Base-by-base conservation (phyloP, 2,888 invertebrate species). In the Alentia gelatinosa region DNA sequence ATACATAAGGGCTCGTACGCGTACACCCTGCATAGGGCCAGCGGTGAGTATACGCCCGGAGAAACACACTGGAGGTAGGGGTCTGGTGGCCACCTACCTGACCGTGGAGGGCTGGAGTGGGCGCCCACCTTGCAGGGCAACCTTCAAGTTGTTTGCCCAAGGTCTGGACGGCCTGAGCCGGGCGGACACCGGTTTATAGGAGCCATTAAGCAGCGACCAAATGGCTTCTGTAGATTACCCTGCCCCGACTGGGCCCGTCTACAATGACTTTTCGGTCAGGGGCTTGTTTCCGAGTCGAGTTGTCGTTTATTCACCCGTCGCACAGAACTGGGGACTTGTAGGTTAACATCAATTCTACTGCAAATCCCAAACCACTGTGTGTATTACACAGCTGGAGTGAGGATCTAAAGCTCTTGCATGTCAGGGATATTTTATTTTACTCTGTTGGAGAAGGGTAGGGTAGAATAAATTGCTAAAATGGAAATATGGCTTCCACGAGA, bases 81-180 rank as follows among this genome's bases (percentile, higher is more conserved):
- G 3, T 26, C 68, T 68, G 30, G 4, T 30, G 0, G 30, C 68
- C 33, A 4, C 33, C 30, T 26, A 1, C 68, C 33, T 26, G 3
- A 12, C 68, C 19, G 23, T n/a, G 19, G 3, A 56, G 7, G 7
- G 47, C 47, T 47, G 9, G 47, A 12, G 47, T 7, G 9, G 47
- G 47, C 12, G 26, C 68, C 68, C 68, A 68, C 68, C 68, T 15
- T 68, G 30, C 26, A 68, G 30, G 30, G 68, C n/a, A 30, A n/a
- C 56, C 68, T 68, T 19, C 68, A 68, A 26, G 68, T 68, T 68
- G 68, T 68, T 68, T 68, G 33, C 68, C 68, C 68, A 68, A 68
- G 68, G 68, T 68, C 68, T 68, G 68, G 30, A 68, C 68, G 5
- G 68, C 26, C 68, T 26, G 30, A 26, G n/a, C 26, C 23, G 56